phyloP scores from a whole-genome alignment of 2,797 vertebrate species.

The Borostomias antarcticus region DNA sequence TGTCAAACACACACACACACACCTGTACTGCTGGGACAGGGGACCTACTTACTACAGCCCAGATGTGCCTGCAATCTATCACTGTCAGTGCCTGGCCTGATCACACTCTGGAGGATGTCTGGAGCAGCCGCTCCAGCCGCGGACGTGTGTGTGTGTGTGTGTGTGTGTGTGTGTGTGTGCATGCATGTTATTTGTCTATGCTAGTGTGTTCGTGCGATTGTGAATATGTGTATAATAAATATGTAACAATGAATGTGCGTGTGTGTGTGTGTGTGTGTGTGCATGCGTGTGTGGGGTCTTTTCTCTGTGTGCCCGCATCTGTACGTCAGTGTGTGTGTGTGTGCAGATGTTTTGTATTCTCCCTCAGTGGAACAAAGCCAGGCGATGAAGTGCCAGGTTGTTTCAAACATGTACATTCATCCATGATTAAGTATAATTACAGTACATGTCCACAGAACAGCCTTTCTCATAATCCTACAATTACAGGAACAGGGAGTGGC shows the following conservation, averaged over 20 bases:
- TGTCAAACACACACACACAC: too few species aligned
- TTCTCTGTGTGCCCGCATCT: conserved; percentile 10
- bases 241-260: conserved; percentile 12
- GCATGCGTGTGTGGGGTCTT: too few species aligned
- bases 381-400: too few species aligned
- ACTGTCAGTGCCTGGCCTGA: conserved; percentile 69
- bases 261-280: conserved; percentile 9
- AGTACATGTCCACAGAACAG: too few species aligned
- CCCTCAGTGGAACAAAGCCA: conserved; percentile 14
- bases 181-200: conserved; percentile 8
- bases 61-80: conserved; percentile 76
- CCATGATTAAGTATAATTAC: too few species aligned
- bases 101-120: conserved; percentile 69
- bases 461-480: too few species aligned
- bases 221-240: conserved; percentile 5
- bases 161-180: conserved; percentile 15
- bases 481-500: too few species aligned
- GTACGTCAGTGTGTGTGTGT: not conserved
- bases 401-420: too few species aligned
- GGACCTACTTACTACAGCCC: conserved; percentile 79
- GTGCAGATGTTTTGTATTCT: not conserved
- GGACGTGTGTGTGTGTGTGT: conserved; percentile 22
- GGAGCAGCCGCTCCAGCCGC: conserved; percentile 45
- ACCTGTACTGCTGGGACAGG: conserved; percentile 69
- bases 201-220: not conserved